phyloP scores from a whole-genome alignment of 2,888 invertebrate species.

The Ceramica pisi region DNA sequence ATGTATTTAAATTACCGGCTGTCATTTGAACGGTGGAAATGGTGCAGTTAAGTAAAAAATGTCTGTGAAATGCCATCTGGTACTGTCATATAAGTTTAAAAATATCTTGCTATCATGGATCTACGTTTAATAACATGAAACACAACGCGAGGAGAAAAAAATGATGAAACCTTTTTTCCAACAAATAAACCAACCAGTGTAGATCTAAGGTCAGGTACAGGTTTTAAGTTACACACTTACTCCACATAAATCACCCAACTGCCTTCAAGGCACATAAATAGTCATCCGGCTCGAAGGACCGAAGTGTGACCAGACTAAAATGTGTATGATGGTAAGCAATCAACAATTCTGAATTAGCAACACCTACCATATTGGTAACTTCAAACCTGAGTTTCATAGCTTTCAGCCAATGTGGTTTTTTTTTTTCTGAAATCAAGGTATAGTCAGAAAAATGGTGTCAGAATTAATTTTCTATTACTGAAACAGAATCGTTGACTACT shows the following conservation, averaged over 20 bases:
- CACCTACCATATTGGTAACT: too few relatives aligned
- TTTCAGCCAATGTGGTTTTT: too few relatives aligned
- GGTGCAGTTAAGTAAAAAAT: background rate
- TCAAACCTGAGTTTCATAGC: too few relatives aligned
- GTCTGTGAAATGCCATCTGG: constrained; percentile 39
- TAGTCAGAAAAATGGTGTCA: background rate
- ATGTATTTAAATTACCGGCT: background rate
- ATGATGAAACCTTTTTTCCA: background rate
- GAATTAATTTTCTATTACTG: background rate
- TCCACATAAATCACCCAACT: background rate
- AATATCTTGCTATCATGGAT: constrained; percentile 29
- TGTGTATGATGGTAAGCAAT: background rate
- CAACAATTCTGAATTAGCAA: background rate
- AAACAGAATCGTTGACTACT: background rate
- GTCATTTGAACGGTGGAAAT: constrained; percentile 3
- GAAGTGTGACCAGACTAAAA: background rate
- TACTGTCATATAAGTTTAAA: constrained; percentile 7
- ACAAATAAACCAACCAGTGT: background rate
- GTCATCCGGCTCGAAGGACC: constrained; percentile 15
- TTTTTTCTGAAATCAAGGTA: too few relatives aligned
- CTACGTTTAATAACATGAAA: constrained; percentile 10
- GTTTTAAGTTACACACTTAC: background rate
- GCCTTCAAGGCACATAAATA: background rate
- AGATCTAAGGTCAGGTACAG: too few relatives aligned
- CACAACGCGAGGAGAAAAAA: background rate